Percentiles rank a stretch among this genome's conserved stretches.
These are phyloP conservation scores for Scortum barcoo DNA, from an alignment of 2,113 vertebrate species.

Conservation along the genomic window DNA sequence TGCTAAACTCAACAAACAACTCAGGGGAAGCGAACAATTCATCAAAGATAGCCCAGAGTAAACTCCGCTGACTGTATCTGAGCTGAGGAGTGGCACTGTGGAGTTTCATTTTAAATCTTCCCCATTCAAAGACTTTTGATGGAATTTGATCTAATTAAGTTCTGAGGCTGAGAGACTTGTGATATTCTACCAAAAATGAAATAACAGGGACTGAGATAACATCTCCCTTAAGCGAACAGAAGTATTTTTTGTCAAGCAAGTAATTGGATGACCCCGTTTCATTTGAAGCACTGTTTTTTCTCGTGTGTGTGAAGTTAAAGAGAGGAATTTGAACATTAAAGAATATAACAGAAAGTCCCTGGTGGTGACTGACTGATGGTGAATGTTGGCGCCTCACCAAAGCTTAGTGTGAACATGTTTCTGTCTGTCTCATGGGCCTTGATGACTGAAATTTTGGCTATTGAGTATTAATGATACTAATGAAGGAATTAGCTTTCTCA, in stretches of 20 bases:
- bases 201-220: constrained; percentile 35
- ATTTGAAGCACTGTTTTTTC: constrained; percentile 38
- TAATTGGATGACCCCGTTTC: constrained; percentile 61
- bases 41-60: constrained; percentile 57
- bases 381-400: constrained; percentile 27
- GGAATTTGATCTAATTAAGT: constrained; percentile 55
- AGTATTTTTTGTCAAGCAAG: constrained; percentile 30
- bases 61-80: constrained; percentile 53
- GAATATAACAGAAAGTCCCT: constrained; percentile 24
- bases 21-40: constrained; percentile 54
- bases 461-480: constrained; percentile 55
- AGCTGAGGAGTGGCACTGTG: constrained; percentile 29
- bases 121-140: constrained; percentile 29
- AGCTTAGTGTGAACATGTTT: constrained; percentile 47
- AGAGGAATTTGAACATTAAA: constrained; percentile 54
- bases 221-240: constrained; percentile 44
- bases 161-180: constrained; percentile 36
- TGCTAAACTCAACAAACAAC: constrained; percentile 74
- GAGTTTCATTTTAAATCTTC: constrained; percentile 48
- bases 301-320: constrained; percentile 31
- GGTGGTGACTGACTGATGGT: constrained; percentile 42
- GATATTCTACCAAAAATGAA: constrained; percentile 56
- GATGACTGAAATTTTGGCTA: constrained; percentile 58
- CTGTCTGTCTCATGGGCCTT: constrained; percentile 51
- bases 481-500: constrained; percentile 44